phyloP scores from a whole-genome alignment of 2,888 invertebrate genomes.

The Ophonus ardosiacus region DNA sequence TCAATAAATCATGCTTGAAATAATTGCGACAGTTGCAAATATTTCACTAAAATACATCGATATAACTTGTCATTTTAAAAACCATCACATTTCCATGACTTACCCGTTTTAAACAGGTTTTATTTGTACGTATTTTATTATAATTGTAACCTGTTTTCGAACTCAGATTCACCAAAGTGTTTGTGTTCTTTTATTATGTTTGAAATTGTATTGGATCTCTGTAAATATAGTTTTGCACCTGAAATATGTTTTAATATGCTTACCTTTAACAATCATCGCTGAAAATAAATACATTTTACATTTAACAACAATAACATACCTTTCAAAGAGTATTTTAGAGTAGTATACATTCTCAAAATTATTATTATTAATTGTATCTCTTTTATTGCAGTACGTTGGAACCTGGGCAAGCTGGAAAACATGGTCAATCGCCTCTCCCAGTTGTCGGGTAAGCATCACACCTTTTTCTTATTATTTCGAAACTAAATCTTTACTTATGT shows the following conservation, averaged over 20 bases:
- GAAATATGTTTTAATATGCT: conserved; percentile 51
- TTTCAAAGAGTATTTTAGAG: background rate
- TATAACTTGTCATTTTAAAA: background rate
- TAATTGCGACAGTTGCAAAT: too few species aligned
- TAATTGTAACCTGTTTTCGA: conserved; percentile 43
- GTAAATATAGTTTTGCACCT: conserved; percentile 62
- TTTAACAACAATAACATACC: background rate
- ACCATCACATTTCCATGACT: background rate
- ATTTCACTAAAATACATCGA: too few species aligned
- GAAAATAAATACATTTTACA: background rate
- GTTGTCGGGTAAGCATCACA: conserved; percentile 81
- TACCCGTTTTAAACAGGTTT: background rate
- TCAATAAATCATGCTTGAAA: too few species aligned
- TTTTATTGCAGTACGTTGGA: conserved; percentile 82
- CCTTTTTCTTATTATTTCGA: conserved; percentile 70
- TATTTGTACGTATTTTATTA: conserved; percentile 14
- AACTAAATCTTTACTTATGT: conserved; percentile 32
- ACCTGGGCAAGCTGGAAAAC: conserved; percentile 75
- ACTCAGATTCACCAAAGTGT: conserved; percentile 47
- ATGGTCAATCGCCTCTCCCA: conserved; percentile 78
- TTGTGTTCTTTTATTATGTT: conserved; percentile 56
- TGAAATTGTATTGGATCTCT: conserved; percentile 60
- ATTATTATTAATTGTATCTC: background rate
- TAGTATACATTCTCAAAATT: background rate
- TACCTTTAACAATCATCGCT: conserved; percentile 43